These are phyloP conservation scores for Scylla paramamosain DNA, from an alignment of 1,140 invertebrate genomes.

Conservation along the genomic window DNA sequence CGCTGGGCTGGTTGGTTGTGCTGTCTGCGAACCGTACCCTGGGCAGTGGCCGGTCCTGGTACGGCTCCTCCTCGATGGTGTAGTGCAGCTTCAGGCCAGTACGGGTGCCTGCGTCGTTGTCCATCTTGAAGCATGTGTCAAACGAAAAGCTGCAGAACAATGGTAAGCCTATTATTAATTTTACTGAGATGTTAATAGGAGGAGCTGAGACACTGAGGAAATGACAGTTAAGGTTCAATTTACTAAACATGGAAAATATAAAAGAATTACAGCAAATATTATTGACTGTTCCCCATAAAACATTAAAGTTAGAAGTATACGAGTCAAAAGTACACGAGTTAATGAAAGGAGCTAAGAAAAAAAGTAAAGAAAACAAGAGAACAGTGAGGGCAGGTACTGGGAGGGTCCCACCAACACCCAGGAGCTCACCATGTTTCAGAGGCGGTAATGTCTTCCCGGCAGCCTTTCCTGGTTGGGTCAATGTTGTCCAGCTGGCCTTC, in stretches of 20 bases:
- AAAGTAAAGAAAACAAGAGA: too few species aligned
- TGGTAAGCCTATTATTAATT: background rate
- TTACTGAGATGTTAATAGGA: background rate
- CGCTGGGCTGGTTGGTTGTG: conserved; percentile 80
- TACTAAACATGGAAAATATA: too few species aligned
- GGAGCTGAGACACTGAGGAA: too few species aligned
- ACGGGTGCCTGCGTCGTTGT: conserved; percentile 84
- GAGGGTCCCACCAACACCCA: too few species aligned
- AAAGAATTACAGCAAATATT: too few species aligned
- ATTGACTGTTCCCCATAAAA: too few species aligned
- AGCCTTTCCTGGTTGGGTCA: conserved; percentile 89
- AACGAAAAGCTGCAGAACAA: conserved; percentile 88
- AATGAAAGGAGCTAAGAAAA: too few species aligned
- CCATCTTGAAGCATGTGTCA: conserved; percentile 90
- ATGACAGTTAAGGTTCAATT: too few species aligned
- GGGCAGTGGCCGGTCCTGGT: conserved; percentile 88
- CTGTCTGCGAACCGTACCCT: conserved; percentile 86
- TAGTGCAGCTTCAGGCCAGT: conserved; percentile 85
- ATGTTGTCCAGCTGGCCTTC: conserved; percentile 86
- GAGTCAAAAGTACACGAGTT: too few species aligned
- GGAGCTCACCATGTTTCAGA: conserved; percentile 87
- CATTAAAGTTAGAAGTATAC: too few species aligned
- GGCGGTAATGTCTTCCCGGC: conserved; percentile 84
- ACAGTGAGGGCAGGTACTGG: too few species aligned
- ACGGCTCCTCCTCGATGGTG: conserved; percentile 91